These are phyloP conservation scores for Andricus quercusramuli DNA, from an alignment of 2,888 invertebrate genomes.

Conservation along the genomic window DNA sequence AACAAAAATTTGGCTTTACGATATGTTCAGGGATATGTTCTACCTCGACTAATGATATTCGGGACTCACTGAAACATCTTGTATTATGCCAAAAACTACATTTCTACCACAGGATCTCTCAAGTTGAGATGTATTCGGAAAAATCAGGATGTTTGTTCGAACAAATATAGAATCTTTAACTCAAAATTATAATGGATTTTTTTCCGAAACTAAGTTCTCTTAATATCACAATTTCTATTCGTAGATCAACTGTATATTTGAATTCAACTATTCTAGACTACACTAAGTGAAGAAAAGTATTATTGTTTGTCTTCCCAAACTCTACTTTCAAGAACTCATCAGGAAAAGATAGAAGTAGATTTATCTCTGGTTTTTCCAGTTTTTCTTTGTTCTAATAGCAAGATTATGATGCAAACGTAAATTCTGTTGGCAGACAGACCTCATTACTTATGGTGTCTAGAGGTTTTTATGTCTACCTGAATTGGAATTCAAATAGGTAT, in stretches of 20 bases:
- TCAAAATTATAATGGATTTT: no score
- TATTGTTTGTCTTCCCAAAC: neutral
- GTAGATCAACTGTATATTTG: no score
- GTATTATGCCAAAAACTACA: conserved; percentile 10
- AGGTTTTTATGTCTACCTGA: neutral
- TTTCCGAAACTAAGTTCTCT: no score
- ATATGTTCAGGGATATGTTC: neutral
- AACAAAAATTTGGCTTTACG: neutral
- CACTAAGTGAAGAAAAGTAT: neutral
- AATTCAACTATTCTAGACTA: no score
- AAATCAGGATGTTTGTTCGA: no score
- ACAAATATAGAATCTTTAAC: no score
- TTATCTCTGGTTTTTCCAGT: neutral
- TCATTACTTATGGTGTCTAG: conserved; percentile 10
- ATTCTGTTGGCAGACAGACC: conserved; percentile 1
- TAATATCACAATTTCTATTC: no score
- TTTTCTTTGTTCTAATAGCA: neutral
- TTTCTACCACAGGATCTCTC: neutral
- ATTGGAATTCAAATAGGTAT: neutral
- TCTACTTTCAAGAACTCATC: no score
- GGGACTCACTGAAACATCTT: neutral
- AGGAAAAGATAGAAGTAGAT: neutral
- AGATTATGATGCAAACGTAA: neutral
- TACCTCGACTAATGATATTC: neutral
- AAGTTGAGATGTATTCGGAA: neutral